Evolutionary conservation across 2,797 vertebrate species (phyloP), one percentile per base, ranked within the genome.

Genomic region (Ptychobarbus kaznakovi): DNA sequence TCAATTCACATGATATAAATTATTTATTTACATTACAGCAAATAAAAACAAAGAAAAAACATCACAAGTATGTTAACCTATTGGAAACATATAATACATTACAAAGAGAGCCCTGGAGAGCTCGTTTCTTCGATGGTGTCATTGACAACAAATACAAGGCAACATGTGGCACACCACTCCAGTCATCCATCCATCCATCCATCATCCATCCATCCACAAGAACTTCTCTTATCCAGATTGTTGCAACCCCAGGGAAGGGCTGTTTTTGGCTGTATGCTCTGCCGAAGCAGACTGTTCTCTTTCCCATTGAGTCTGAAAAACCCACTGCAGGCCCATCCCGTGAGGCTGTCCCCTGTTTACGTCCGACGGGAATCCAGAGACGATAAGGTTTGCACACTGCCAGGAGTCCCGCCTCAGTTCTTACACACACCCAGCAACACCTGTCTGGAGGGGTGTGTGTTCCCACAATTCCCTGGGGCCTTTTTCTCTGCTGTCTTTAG

Each of bases 1-100:
- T 20, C 32, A 84, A 20, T 61, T 84, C 75, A 85, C 75, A 96
- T 98, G 97, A 99, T 99, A 99, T 99, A 99, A 99, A 99, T 99
- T 98, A 98, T 99, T 99, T 99, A 99, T 99, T 99, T 99, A 99
- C 97, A 99, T 97, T 99, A 99, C 98, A 99, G 97, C 98, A 97
- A 96, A 96, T 97, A 97, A 97, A 98, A 97, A 99, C 97, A 98
- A 97, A 97, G 90, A 92, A 95, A 95, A 97, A 83, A 66, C 80
- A 81, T 74, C 66, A 86, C 85, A 81, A 74, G 73, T 66, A 86
- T 82, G 28, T 74, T 66, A 66, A 86, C 44, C 97, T 99, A 98
- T 97, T 97, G 97, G 96, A 99, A 98, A 97, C 97, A 97, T 97
- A 97, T 96, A 97, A 97, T 97, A 97, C 96, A 97, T 97, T 97